Percentiles rank a stretch among this genome's conserved stretches.
phyloP scores from a whole-genome alignment of 2,113 vertebrate genomes.

The Brachyistius frenatus region DNA sequence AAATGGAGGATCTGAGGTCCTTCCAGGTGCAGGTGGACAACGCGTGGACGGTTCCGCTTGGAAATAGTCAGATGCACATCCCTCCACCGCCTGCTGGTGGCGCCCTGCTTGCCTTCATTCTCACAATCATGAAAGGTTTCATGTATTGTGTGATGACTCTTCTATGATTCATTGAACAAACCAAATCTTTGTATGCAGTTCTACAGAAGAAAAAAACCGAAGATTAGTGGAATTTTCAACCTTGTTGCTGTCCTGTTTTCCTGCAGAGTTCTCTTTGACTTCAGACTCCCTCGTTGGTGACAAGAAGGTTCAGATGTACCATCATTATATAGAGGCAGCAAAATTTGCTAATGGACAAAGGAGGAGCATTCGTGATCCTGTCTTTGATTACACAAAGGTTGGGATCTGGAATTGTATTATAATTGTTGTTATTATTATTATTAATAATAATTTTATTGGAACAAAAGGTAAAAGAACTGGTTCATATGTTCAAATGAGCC shows the following conservation, averaged over 20 bases:
- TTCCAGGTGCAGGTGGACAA: constrained; percentile 81
- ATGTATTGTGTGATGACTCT: background rate
- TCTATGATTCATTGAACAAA: background rate
- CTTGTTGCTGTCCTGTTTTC: background rate
- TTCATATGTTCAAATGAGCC: background rate
- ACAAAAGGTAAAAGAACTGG: background rate
- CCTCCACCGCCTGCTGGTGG: constrained; percentile 91
- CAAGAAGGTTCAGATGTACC: constrained; percentile 81
- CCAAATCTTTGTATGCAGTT: background rate
- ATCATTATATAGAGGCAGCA: constrained; percentile 87
- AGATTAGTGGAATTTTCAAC: background rate
- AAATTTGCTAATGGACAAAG: constrained; percentile 91
- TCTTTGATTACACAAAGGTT: constrained; percentile 53
- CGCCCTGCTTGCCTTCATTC: constrained; percentile 88
- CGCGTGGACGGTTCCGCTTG: constrained; percentile 84
- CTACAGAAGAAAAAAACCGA: background rate
- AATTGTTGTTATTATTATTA: background rate
- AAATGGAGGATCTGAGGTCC: constrained; percentile 84
- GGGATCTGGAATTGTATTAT: background rate
- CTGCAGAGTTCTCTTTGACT: constrained; percentile 85
- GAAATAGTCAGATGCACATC: constrained; percentile 83
- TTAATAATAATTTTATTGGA: background rate
- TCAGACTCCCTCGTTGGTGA: constrained; percentile 68
- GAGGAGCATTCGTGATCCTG: constrained; percentile 78
- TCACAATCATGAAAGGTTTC: constrained; percentile 90